Evolutionary conservation across 2,113 vertebrate genomes (phyloP).

Genomic region (Nycticebus coucang): DNA sequence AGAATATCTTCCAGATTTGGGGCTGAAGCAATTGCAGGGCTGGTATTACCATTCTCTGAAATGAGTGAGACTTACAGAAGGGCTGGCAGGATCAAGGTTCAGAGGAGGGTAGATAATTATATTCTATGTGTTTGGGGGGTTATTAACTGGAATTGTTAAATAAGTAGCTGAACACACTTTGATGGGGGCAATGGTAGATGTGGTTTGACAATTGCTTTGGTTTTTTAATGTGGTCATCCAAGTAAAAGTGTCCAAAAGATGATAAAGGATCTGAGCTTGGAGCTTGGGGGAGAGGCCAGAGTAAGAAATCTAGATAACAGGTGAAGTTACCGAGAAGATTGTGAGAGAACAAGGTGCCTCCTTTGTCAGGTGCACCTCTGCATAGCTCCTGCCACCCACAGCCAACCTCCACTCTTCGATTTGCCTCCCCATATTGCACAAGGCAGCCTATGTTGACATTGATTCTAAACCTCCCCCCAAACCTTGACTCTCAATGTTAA

Average conservation of each 20-base stretch:
- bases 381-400: not conserved
- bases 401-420: not conserved
- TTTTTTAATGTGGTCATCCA: not conserved
- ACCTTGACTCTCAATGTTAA: not conserved
- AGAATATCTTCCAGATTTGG: not conserved
- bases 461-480: not conserved
- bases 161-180: not conserved
- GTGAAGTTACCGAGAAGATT: not conserved
- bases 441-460: not conserved
- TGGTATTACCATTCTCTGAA: not conserved
- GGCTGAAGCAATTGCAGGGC: not conserved
- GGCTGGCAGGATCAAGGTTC: too few relatives aligned
- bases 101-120: not conserved
- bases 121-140: not conserved
- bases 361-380: not conserved
- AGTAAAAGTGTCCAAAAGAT: not conserved
- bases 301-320: not conserved
- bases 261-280: not conserved
- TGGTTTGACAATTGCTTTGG: not conserved
- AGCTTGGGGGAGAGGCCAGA: not conserved
- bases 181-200: not conserved
- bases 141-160: not conserved
- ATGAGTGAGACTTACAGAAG: not conserved
- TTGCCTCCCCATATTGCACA: not conserved
- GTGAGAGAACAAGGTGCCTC: not conserved